Base-by-base conservation (phyloP, 2,888 invertebrate species). In the Euzophera pinguis region DNA sequence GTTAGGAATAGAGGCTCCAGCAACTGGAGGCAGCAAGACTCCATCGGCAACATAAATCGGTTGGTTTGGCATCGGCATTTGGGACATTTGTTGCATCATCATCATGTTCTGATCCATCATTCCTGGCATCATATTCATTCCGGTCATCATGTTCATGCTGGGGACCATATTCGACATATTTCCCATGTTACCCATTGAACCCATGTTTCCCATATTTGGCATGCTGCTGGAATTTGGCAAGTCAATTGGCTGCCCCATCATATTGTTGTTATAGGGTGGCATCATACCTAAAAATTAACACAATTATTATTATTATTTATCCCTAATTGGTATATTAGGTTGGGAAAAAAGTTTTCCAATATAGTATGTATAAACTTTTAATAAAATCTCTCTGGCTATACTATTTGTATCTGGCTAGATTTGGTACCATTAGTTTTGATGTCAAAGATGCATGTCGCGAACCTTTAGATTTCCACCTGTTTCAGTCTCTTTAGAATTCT, bases 1-100 rank as follows among this genome's bases (percentile, higher is more conserved):
- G 0, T 95, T 94, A 0, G 96, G 96, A 0, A 93, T 92, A 0
- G 95, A 94, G 0, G 94, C 94, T 63, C 94, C 95, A 0, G 96
- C 95, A 72, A 95, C 93, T 0, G 98, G 97, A 0, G 98, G 97
- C 62, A 97, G 93, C 29, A 98, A 84, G 0, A 95, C 94, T 65
- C 96, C 96, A 7, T 92, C 93, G 71, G 95, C 95, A 56, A 95
- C 93, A 65, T 56, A 80, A 7, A 84, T 71, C 0, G 75, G 67
- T 50, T 81, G 82, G 34, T 66, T 75, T 0, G 53, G n/a, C 34
- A 71, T 59, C 39, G 22, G 22, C 22, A 68, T 60, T 62, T 77
- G 70, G 53, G 70, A 71, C 42, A 42, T 41, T 32, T 72, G 74
- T 16, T 76, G 74, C 67, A 81, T 71, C 67, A 78, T 69, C 68